Percentiles rank a stretch among this genome's conserved stretches.
Evolutionary conservation across 2,113 vertebrate species (phyloP).

Genomic region (Nettapus auritus): DNA sequence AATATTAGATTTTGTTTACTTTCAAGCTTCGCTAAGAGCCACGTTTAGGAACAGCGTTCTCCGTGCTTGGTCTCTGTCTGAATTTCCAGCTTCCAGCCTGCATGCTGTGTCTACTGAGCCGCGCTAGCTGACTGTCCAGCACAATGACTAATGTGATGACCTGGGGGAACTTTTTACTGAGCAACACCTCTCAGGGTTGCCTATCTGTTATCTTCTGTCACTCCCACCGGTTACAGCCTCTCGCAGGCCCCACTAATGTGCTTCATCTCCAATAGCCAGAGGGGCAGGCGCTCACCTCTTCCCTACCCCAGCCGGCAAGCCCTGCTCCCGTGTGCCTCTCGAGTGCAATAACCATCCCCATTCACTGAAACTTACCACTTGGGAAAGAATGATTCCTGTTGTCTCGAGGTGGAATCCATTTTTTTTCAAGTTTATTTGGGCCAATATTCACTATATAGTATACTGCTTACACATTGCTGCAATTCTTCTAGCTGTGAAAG

Average conservation of each 20-base stretch:
- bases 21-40: background rate
- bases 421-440: background rate
- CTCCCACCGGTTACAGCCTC: background rate
- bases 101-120: accelerated
- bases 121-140: background rate
- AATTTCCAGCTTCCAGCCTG: background rate
- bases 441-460: background rate
- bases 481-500: background rate
- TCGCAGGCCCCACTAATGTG: background rate
- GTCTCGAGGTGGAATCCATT: background rate
- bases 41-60: background rate
- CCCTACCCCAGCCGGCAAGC: background rate
- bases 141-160: background rate
- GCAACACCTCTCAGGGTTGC: background rate
- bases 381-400: background rate
- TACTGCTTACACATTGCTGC: background rate
- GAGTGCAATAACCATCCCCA: background rate
- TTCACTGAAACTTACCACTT: background rate
- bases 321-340: background rate
- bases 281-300: background rate
- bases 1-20: background rate
- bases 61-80: background rate
- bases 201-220: background rate
- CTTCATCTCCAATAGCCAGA: background rate
- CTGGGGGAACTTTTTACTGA: background rate